A percentile compares a stretch with the other conserved stretches of the same genome.
Conservation (phyloP, 2,888 invertebrate species). For the Callinectes sapidus region DNA sequence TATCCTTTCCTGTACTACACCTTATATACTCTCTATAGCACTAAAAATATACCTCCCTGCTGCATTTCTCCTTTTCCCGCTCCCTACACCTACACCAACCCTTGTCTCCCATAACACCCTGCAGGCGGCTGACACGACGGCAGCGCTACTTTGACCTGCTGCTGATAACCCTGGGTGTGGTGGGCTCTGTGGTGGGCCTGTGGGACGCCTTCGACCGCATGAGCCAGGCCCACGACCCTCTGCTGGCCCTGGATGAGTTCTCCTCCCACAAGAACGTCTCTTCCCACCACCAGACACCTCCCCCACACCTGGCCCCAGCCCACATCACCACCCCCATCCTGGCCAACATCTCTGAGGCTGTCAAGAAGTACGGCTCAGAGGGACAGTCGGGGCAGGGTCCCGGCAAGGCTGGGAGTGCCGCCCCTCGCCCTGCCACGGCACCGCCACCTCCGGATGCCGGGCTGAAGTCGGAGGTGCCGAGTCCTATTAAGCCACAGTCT, state of each 20-base stretch:
- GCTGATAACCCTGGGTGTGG: constrained; percentile 73
- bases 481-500: no score
- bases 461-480: neutral
- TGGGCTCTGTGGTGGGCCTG: constrained; percentile 73
- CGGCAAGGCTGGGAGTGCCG: neutral
- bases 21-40: neutral
- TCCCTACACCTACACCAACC: neutral
- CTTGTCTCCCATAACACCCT: neutral
- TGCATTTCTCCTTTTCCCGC: no score
- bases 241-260: constrained; percentile 59
- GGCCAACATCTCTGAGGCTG: neutral
- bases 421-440: neutral
- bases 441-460: neutral
- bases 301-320: neutral
- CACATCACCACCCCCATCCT: neutral
- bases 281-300: neutral
- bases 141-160: constrained; percentile 73
- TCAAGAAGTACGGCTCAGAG: neutral
- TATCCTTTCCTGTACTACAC: neutral
- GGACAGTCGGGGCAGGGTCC: neutral
- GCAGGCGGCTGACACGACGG: constrained; percentile 67
- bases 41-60: neutral
- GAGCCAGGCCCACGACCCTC: constrained; percentile 48
- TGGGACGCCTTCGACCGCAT: constrained; percentile 73
- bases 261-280: constrained; percentile 52